These are phyloP conservation scores for Phenganax marumi DNA, from an alignment of 92 coral and sea anemone genomes.

Conservation along the genomic window DNA sequence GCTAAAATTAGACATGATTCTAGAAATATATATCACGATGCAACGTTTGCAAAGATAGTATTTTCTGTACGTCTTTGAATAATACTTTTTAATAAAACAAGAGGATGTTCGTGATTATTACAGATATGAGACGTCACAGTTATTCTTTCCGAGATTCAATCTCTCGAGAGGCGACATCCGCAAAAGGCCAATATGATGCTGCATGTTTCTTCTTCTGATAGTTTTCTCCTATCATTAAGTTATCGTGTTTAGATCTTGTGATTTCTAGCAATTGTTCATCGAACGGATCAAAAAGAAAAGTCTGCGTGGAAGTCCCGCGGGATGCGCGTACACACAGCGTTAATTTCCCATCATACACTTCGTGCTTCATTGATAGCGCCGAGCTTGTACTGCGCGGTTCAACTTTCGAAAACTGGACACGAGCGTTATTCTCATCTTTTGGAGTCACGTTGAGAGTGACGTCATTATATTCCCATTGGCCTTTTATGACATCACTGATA, in stretches of 20 bases:
- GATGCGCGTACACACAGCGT: constrained; percentile 35
- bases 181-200: constrained; percentile 49
- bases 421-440: constrained; percentile 8
- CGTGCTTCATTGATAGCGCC: constrained; percentile 16
- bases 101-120: background rate
- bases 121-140: background rate
- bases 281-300: constrained; percentile 46
- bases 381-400: constrained; percentile 12
- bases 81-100: no score
- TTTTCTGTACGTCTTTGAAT: no score
- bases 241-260: constrained; percentile 36
- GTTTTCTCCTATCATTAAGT: constrained; percentile 26
- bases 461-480: constrained; percentile 36
- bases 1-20: no score
- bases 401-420: constrained; percentile 33
- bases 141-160: background rate
- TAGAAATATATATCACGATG: no score
- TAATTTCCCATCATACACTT: constrained; percentile 33
- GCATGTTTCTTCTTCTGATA: constrained; percentile 41
- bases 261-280: constrained; percentile 40
- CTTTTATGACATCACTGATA: constrained; percentile 15
- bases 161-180: constrained; percentile 13
- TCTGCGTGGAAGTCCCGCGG: constrained; percentile 13
- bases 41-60: no score
- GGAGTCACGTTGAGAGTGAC: constrained; percentile 34